phyloP scores from a whole-genome alignment of 2,113 vertebrate genomes.

The Oryzias woworae region DNA sequence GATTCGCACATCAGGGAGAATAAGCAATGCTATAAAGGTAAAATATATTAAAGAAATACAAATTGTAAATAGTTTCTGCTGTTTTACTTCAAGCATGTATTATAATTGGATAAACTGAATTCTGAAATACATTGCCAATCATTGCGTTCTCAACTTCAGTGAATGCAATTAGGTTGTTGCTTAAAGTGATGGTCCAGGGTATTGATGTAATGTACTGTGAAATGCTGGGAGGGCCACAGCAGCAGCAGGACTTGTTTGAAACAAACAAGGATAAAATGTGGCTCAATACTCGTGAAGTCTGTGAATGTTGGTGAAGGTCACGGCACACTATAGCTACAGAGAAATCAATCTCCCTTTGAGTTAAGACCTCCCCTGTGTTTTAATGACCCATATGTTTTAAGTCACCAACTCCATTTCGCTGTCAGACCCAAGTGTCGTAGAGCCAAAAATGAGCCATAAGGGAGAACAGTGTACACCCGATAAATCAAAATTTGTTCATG shows the following conservation, averaged over 20 bases:
- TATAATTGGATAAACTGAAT: neutral
- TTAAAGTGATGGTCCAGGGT: conserved; percentile 17
- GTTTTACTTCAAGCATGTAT: neutral
- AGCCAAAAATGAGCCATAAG: conserved; percentile 33
- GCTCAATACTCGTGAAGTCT: conserved; percentile 51
- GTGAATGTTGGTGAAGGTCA: conserved; percentile 63
- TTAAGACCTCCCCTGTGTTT: conserved; percentile 64
- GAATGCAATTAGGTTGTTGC: conserved; percentile 10
- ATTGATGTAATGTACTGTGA: conserved; percentile 31
- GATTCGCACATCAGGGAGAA: too few species aligned
- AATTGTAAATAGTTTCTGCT: neutral
- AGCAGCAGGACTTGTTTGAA: conserved; percentile 25
- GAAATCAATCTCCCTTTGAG: conserved; percentile 72
- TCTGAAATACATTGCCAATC: neutral
- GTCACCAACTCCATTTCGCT: conserved; percentile 50
- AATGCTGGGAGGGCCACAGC: conserved; percentile 18
- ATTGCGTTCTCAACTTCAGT: conserved; percentile 3
- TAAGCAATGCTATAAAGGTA: too few species aligned
- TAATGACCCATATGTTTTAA: conserved; percentile 74
- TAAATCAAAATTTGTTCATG: conserved; percentile 4
- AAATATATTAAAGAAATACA: neutral
- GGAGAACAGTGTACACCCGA: conserved; percentile 3
- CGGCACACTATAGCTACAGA: conserved; percentile 35
- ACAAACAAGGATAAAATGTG: conserved; percentile 34
- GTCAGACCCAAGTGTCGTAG: conserved; percentile 31